Evolutionary conservation across 2,113 vertebrate genomes (phyloP), one percentile per base, ranked within the genome.

Genomic region (Neotoma lepida): DNA sequence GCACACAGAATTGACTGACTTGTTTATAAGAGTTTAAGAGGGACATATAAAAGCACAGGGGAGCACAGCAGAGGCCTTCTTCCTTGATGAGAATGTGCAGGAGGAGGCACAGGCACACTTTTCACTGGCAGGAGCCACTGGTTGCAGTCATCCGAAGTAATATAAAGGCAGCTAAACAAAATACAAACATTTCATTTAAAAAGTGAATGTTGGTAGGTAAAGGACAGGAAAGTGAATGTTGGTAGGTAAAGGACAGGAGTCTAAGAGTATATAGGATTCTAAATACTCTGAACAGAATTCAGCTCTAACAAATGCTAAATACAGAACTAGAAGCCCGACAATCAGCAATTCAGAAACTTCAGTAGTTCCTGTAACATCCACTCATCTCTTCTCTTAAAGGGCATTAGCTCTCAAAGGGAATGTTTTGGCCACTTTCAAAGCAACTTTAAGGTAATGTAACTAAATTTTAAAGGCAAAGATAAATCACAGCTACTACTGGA

Each of bases 221-320:
- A 95, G 86, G 26, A n/a, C n/a, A n/a, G n/a, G n/a, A n/a, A n/a
- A n/a, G n/a, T n/a, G n/a, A n/a, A n/a, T 78, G 35, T 30, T n/a
- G 89, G 68, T 39, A 26, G 39, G 9, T 18, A 54, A 92, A 71
- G 30, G 39, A 54, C 26, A 86, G 91, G 39, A 68, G 56, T 54
- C 15, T 64, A 77, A 86, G n/a, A 17, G 8, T 86, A 63, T 13
- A 71, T 10, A 74, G 56, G 81, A 90, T 78, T 93, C 46, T 77
- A 86, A 82, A 58, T 84, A 96, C 68, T 88, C 22, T 88, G 49
- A 94, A 94, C 8, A 88, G 66, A 93, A 92, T 90, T 77, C 68
- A 41, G 88, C 71, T 39, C 86, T 56, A 94, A 66, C 44, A 89
- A 89, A 81, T 8, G 56, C 39, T 49, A 93, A 85, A 74, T 49